Percentiles rank a stretch among this genome's conserved stretches.
These are phyloP conservation scores for Myzus persicae DNA, from an alignment of 1,140 invertebrate species.

Conservation along the genomic window DNA sequence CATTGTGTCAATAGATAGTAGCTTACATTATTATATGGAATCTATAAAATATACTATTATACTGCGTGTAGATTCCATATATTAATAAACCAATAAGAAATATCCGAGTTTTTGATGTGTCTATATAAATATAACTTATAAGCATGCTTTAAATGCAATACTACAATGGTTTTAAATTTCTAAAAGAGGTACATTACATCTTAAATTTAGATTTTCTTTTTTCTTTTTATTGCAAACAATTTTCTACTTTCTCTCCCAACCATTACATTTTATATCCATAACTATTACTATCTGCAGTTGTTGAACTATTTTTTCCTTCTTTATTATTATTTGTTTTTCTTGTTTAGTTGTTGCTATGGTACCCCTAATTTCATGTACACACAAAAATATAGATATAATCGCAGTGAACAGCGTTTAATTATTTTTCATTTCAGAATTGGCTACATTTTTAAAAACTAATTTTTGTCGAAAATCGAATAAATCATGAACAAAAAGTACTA, in stretches of 20 bases:
- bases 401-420: not conserved
- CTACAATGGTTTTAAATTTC: not conserved
- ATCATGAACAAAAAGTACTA: not conserved
- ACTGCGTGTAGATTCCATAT: not conserved
- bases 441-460: not conserved
- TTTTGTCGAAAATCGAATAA: not conserved
- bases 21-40: not conserved
- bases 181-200: not conserved
- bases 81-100: not conserved
- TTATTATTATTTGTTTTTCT: conserved; percentile 9
- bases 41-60: not conserved
- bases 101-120: not conserved
- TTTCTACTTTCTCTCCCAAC: not conserved
- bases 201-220: not conserved
- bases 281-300: not conserved
- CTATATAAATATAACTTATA: not conserved
- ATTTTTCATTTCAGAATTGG: not conserved
- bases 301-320: not conserved
- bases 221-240: not conserved
- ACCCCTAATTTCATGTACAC: not conserved
- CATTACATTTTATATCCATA: not conserved
- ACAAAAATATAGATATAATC: not conserved
- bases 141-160: not conserved
- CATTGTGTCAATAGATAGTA: not conserved
- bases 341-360: not conserved